Conservation (phyloP, 2,113 vertebrate genomes). For the Seriola rivoliana region DNA sequence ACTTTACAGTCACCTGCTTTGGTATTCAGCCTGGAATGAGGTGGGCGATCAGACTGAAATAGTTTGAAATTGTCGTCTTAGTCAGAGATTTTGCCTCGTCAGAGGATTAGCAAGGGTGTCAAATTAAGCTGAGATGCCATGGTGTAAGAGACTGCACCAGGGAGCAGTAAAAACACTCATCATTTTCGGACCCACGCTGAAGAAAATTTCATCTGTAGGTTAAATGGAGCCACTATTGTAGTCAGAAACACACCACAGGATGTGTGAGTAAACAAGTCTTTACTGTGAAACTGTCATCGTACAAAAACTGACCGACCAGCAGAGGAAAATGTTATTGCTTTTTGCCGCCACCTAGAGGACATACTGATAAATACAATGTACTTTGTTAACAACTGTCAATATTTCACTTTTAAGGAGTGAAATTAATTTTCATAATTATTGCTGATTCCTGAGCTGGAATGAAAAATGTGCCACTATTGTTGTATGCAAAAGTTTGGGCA, state of each 20-base stretch:
- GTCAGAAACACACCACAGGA: neutral
- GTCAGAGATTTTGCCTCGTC: neutral
- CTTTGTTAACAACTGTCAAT: neutral
- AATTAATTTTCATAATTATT: neutral
- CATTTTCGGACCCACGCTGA: neutral
- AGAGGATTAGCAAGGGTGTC: neutral
- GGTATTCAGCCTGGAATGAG: neutral
- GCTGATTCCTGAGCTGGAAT: neutral
- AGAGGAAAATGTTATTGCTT: no score
- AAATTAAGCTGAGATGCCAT: neutral
- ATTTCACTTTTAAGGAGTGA: neutral
- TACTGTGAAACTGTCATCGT: neutral
- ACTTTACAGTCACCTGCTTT: neutral
- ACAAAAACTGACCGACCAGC: neutral
- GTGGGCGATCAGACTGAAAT: neutral
- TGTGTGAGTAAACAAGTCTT: neutral
- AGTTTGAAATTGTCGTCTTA: neutral
- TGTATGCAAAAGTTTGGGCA: no score
- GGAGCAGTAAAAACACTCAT: neutral
- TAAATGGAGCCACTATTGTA: neutral
- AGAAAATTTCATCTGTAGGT: neutral
- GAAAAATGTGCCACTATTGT: no score
- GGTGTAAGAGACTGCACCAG: neutral
- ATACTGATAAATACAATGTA: neutral
- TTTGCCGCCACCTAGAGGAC: conserved; percentile 29